Base-by-base conservation (phyloP, 1,140 invertebrate genomes). In the Nasonia longicornis region DNA sequence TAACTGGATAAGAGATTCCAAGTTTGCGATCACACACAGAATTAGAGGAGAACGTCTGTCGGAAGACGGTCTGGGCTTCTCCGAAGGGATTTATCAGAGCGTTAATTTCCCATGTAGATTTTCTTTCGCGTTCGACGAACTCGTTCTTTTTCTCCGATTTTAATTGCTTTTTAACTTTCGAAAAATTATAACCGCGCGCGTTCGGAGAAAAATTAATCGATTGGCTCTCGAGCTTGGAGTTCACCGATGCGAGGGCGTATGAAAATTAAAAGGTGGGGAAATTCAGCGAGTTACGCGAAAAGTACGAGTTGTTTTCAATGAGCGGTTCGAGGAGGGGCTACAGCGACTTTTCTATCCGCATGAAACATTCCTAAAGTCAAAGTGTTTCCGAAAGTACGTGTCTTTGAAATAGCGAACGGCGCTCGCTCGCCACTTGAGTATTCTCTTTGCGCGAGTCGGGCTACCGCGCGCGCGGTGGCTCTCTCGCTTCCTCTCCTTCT, bases 1-100 rank as follows among this genome's bases (percentile, higher is more conserved):
- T 80, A 80, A 80, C 79, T 75, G n/a, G 79, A 75, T 80, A 80
- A 75, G 72, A 75, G 70, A 80, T 67, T 80, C 72, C 38, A 75
- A 75, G 79, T 80, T 80, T 75, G 63, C 8, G 79, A 80, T 80
- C 64, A 52, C 45, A 10, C 16, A 67, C 52, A 38, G 72, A 69
- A 80, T 80, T 80, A 75, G 79, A 80, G 72, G 64, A 42, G 38
- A 42, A 10, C 48, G 69, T 69, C 72, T 69, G 79, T 69, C 64
- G 35, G 52, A 6, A 45, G 52, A 29, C 10, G 52, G 31, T 6
- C 31, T 3, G 31, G 29, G 35, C 71, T 31, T 31, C 20, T 20
- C 29, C 31, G 74, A 75, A 75, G 52, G 64, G 64, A 80, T 80
- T 80, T 80, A 80, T 75, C 72, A 67, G 70, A 12, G 42, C 29